Conservation (phyloP, 2,888 invertebrate genomes). For the Ormyrus rosae region DNA sequence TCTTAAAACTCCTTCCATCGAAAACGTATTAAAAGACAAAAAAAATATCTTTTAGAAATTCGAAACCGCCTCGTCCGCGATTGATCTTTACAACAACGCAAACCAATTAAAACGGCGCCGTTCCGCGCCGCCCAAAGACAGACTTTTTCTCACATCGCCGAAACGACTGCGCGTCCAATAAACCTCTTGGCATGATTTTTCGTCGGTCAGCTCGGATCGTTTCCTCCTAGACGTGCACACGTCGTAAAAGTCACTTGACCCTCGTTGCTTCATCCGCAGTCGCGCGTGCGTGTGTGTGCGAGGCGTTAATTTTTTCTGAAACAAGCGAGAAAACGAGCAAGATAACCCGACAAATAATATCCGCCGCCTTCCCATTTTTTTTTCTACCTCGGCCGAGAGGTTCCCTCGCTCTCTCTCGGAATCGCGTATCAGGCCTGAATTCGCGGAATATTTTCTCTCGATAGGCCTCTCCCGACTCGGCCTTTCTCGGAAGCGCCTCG, state of each 20-base stretch:
- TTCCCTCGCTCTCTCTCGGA: constrained; percentile 37
- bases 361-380: background rate
- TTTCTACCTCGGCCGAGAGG: background rate
- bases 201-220: constrained; percentile 2
- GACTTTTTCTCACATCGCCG: background rate
- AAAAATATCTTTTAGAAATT: no score
- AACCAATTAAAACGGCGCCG: constrained; percentile 8
- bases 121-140: constrained; percentile 7
- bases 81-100: background rate
- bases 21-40: no score
- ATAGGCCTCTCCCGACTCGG: constrained; percentile 44
- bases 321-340: background rate
- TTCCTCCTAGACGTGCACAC: constrained; percentile 15
- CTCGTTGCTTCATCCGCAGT: constrained; percentile 23
- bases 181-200: constrained; percentile 3
- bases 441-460: constrained; percentile 56
- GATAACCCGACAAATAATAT: constrained; percentile 38
- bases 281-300: background rate
- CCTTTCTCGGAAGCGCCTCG: constrained; percentile 66
- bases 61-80: background rate
- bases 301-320: constrained; percentile 37
- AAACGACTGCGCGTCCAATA: constrained; percentile 5
- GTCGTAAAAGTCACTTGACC: constrained; percentile 43
- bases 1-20: no score
- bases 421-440: constrained; percentile 39